phyloP scores from a whole-genome alignment of 1,140 invertebrate genomes.

The Chrysoperla carnea region DNA sequence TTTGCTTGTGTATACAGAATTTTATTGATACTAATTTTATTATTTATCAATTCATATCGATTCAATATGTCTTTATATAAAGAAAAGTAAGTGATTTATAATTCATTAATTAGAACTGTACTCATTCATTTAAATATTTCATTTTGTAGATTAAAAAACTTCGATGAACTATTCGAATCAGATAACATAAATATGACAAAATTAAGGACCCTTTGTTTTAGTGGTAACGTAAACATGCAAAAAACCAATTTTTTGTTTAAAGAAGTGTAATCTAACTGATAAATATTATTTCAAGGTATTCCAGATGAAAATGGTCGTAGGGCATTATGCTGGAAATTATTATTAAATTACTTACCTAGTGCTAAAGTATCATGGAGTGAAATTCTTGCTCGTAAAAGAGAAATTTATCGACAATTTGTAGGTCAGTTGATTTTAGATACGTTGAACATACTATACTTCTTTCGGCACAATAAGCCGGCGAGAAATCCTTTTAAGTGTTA shows the following conservation, averaged over 20 bases:
- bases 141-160: constrained; percentile 49
- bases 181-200: constrained; percentile 47
- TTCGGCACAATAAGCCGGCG: no score
- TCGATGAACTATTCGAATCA: constrained; percentile 42
- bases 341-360: constrained; percentile 65
- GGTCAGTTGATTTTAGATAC: constrained; percentile 32
- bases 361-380: constrained; percentile 42
- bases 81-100: no score
- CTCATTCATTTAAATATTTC: not conserved
- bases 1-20: no score
- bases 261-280: constrained; percentile 5
- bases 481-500: no score
- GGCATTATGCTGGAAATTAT: constrained; percentile 62
- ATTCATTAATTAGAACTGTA: no score
- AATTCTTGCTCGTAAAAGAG: constrained; percentile 46
- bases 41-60: no score
- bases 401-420: constrained; percentile 70
- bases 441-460: no score
- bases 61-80: no score
- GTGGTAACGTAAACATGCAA: constrained; percentile 33
- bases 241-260: not conserved
- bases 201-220: constrained; percentile 51
- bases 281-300: constrained; percentile 38
- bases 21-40: no score
- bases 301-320: constrained; percentile 63